phyloP scores from a whole-genome alignment of 1,140 invertebrate species.

The Brachionus rubens region DNA sequence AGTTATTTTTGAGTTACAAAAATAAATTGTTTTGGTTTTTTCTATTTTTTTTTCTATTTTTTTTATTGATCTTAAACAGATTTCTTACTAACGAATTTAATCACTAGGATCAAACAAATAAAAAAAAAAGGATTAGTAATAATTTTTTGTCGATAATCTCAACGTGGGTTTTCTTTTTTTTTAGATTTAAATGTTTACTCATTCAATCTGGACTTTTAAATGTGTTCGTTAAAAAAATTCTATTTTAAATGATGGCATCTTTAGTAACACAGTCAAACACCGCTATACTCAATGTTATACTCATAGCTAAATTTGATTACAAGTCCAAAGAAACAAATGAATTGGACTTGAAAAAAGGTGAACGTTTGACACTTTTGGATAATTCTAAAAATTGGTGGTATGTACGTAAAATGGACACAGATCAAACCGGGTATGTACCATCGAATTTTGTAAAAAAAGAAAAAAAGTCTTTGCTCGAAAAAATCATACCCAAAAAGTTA shows the following conservation, averaged over 20 bases:
- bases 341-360: conserved; percentile 92
- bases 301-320: conserved; percentile 98
- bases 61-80: conserved; percentile 31
- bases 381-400: conserved; percentile 93
- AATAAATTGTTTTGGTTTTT: neutral
- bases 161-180: neutral
- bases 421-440: conserved; percentile 70
- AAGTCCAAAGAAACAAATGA: conserved; percentile 93
- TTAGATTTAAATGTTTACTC: too few species aligned
- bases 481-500: conserved; percentile 58
- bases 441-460: conserved; percentile 98
- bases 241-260: neutral
- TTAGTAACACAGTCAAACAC: neutral
- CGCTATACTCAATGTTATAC: conserved; percentile 62
- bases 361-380: conserved; percentile 87
- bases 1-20: neutral
- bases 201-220: too few species aligned
- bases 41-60: too few species aligned
- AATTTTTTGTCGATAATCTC: too few species aligned
- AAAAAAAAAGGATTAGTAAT: conserved; percentile 17
- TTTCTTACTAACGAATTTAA: conserved; percentile 23
- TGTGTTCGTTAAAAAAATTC: too few species aligned
- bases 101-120: conserved; percentile 39
- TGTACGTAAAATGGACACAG: conserved; percentile 51
- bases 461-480: conserved; percentile 89